Conservation (phyloP, 1,140 invertebrate species). For the Bombus difficillimus region DNA sequence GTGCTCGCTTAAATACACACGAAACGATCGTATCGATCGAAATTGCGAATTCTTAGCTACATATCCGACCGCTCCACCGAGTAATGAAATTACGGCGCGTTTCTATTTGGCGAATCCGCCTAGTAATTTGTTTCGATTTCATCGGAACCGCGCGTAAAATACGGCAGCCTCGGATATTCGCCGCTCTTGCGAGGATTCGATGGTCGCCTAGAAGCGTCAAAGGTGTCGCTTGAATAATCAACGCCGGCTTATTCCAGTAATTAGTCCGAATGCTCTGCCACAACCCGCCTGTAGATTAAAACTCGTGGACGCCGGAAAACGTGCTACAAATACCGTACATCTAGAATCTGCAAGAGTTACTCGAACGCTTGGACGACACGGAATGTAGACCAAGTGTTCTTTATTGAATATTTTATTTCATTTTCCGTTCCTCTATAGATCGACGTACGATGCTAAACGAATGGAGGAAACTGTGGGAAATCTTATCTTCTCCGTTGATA, state of each 20-base stretch:
- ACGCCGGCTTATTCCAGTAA: constrained; percentile 24
- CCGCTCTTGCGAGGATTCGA: background rate
- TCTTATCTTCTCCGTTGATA: background rate
- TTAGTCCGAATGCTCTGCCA: background rate
- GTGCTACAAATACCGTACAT: background rate
- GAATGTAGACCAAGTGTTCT: background rate
- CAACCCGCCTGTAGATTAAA: background rate
- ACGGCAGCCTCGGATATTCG: background rate
- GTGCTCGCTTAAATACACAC: background rate
- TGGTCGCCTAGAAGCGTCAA: background rate
- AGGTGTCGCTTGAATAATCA: constrained; percentile 40
- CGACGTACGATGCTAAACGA: background rate
- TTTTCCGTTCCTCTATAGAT: background rate
- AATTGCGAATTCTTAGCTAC: constrained; percentile 13
- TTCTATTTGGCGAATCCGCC: background rate
- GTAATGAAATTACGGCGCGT: background rate
- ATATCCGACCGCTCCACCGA: too few relatives aligned
- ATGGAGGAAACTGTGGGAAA: background rate
- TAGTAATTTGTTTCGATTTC: constrained; percentile 20
- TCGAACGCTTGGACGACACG: background rate
- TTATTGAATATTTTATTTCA: background rate
- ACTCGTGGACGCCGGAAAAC: background rate
- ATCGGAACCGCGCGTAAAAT: too few relatives aligned
- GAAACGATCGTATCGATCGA: background rate
- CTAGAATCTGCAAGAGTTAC: background rate